Evolutionary conservation across 2,113 vertebrate genomes (phyloP).

Genomic region (Limnothrissa miodon): DNA sequence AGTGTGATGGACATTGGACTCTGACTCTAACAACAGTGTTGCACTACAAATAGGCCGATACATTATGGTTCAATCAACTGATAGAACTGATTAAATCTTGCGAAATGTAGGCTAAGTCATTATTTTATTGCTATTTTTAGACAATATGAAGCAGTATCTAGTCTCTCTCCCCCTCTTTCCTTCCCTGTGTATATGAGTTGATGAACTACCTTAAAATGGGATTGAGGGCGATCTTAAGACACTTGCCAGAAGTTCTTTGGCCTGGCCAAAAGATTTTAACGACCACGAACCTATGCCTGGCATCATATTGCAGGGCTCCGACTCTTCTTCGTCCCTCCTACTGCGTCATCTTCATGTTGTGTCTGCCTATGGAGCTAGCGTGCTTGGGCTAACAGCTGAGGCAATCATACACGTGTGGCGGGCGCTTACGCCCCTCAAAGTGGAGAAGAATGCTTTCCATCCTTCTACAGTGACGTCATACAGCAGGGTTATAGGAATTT

Average conservation of each 20-base stretch:
- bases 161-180: no score
- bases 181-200: background rate
- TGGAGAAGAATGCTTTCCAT: background rate
- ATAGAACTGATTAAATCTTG: background rate
- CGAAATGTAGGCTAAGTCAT: background rate
- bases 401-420: background rate
- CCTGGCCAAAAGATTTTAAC: conserved; percentile 27
- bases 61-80: no score
- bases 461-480: background rate
- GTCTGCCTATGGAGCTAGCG: conserved; percentile 30
- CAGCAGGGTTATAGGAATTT: background rate
- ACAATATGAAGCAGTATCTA: background rate
- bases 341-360: conserved; percentile 18
- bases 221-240: background rate
- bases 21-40: background rate
- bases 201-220: background rate
- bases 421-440: conserved; percentile 26
- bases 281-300: conserved; percentile 29
- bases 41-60: background rate
- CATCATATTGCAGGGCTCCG: conserved; percentile 35
- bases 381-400: conserved; percentile 3
- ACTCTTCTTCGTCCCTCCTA: conserved; percentile 24
- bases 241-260: conserved; percentile 22
- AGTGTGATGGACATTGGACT: background rate
- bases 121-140: background rate